Conservation (phyloP, 2,888 invertebrate genomes). For the Amblyjoppa fuscipennis region DNA sequence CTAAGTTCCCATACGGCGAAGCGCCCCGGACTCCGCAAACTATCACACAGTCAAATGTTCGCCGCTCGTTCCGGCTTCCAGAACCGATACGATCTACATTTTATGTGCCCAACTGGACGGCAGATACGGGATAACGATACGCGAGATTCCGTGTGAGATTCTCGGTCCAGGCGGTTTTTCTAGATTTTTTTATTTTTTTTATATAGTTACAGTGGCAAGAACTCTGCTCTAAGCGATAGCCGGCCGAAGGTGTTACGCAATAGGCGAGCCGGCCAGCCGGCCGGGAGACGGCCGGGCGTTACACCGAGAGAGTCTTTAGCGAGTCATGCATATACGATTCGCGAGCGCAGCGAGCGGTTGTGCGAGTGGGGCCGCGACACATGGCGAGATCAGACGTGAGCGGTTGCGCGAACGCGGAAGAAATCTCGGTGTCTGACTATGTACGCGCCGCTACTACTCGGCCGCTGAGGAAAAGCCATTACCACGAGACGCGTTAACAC, state of each 20-base stretch:
- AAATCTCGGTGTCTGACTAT: conserved; percentile 72
- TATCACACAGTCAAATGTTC: conserved; percentile 17
- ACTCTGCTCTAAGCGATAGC: neutral
- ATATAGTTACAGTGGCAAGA: conserved; percentile 14
- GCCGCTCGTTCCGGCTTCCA: conserved; percentile 37
- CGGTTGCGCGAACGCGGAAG: conserved; percentile 82
- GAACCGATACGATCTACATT: conserved; percentile 48
- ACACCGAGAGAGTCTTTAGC: conserved; percentile 55
- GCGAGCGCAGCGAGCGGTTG: conserved; percentile 30
- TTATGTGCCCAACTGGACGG: conserved; percentile 38
- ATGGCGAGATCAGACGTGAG: conserved; percentile 76
- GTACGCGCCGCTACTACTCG: conserved; percentile 40
- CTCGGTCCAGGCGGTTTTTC: conserved; percentile 16
- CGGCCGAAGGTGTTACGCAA: conserved; percentile 41
- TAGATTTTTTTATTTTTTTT: neutral
- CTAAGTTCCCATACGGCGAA: neutral
- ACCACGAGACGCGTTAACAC: conserved; percentile 48
- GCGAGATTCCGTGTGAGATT: conserved; percentile 35
- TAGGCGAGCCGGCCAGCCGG: conserved; percentile 29
- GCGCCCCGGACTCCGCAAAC: neutral
- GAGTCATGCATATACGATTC: conserved; percentile 56
- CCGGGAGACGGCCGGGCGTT: conserved; percentile 27
- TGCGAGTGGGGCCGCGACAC: conserved; percentile 24
- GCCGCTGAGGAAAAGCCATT: conserved; percentile 37
- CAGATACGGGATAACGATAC: conserved; percentile 50